Evolutionary conservation across 1,140 invertebrate species (phyloP), one percentile per base, ranked within the genome.

Genomic region (Centruroides vittatus): DNA sequence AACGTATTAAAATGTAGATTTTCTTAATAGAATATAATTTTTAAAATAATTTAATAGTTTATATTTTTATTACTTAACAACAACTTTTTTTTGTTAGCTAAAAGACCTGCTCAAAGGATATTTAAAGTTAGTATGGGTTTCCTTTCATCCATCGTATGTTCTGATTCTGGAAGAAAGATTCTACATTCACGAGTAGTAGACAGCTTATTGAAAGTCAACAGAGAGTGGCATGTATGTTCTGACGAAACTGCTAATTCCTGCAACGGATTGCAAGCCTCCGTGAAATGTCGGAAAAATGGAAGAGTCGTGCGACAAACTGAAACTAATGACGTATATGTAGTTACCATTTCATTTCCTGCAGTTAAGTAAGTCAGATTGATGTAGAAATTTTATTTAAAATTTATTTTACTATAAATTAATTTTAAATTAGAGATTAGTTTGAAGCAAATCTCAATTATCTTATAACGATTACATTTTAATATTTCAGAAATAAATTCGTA

Each of bases 201-300:
- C 67, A 89, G 89, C 13, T 85, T 95, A 35, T 89, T 92, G 66
- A 84, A 88, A 48, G 77, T 94, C 13, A 94, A 95, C 69, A 80
- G 88, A 67, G 87, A 92, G 65, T 93, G 90, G 91, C 91, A 89
- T 75, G 89, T 93, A 82, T 93, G 89, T 71, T 89, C 89, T 0
- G 89, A 89, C 66, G 80, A 84, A n/a, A 63, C 64, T 5, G 68
- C 69, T n/a, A 71, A 70, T 13, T 55, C 60, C 8, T 93, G 90
- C 71, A 89, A 88, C 72, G 88, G 92, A 70, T 81, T 87, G 57
- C 91, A 93, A 65, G 86, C 89, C 67, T 87, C 93, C 0, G 59
- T 62, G 5, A 89, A 89, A 73, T 94, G 91, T 68, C 87, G 41
- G 41, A 60, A 56, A 56, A 59, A 35, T 59, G 48, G 11, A 48